Evolutionary conservation across 2,797 vertebrate species (phyloP).

Genomic region (Poeciliopsis turneri): DNA sequence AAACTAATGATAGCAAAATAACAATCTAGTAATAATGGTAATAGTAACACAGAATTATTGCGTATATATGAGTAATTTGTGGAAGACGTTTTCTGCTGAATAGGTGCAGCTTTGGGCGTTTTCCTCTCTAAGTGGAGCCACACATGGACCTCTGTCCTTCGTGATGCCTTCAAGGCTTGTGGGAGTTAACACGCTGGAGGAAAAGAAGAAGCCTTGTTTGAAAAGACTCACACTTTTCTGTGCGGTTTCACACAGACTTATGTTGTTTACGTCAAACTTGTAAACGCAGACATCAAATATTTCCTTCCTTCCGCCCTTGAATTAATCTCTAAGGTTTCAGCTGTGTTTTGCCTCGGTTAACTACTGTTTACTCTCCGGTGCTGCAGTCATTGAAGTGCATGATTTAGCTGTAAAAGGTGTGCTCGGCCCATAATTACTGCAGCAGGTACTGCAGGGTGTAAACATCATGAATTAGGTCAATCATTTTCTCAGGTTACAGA

Average conservation of each 20-base stretch:
- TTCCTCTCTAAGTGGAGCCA: conserved; percentile 36
- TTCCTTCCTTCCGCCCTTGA: conserved; percentile 44
- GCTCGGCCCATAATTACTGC: conserved; percentile 50
- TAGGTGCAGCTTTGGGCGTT: conserved; percentile 18
- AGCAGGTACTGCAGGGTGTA: conserved; percentile 51
- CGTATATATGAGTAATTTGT: too few species aligned
- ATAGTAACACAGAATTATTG: too few species aligned
- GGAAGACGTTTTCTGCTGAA: conserved; percentile 12
- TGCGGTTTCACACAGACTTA: conserved; percentile 51
- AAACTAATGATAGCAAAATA: too few species aligned
- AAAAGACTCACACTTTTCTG: conserved; percentile 21
- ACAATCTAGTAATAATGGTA: too few species aligned
- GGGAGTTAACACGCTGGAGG: conserved; percentile 9
- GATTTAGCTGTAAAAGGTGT: conserved; percentile 30
- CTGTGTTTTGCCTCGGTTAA: conserved; percentile 61
- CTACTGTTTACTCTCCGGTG: conserved; percentile 57
- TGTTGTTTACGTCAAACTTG: conserved; percentile 55
- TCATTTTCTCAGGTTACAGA: conserved; percentile 21
- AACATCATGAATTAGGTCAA: conserved; percentile 65
- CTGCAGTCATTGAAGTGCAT: conserved; percentile 25
- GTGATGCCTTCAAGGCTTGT: conserved; percentile 35
- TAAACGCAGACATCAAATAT: conserved; percentile 56
- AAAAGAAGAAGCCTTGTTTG: conserved; percentile 42
- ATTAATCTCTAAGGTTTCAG: conserved; percentile 61
- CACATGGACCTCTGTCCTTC: conserved; percentile 50